Percentiles rank a stretch among this genome's conserved stretches.
Evolutionary conservation across 2,888 invertebrate genomes (phyloP).

Genomic region (Cerceris rybyensis): DNA sequence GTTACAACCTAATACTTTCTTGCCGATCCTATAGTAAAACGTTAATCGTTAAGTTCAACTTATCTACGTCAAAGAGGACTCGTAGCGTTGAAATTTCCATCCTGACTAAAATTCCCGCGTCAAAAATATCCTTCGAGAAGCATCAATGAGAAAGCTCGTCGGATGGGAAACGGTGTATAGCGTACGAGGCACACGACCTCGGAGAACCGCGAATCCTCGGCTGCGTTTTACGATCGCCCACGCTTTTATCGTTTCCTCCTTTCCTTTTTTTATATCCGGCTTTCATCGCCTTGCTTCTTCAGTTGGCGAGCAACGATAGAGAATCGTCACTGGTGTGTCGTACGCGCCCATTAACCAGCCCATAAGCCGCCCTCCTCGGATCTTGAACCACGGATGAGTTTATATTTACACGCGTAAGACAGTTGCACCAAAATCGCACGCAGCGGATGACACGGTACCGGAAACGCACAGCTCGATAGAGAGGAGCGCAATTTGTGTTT

Average conservation of each 20-base stretch:
- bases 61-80: too few relatives aligned
- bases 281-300: conserved; percentile 13
- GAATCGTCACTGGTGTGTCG: conserved; percentile 7
- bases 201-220: conserved; percentile 25
- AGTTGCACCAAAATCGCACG: conserved; percentile 11
- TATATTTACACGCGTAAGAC: conserved; percentile 28
- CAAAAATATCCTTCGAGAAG: conserved; percentile 44
- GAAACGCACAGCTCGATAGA: neutral
- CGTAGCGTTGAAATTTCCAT: neutral
- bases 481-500: neutral
- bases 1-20: too few relatives aligned
- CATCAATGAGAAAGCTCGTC: conserved; percentile 39
- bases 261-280: too few relatives aligned
- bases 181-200: conserved; percentile 44
- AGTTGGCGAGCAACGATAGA: neutral
- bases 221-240: conserved; percentile 41
- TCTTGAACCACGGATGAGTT: conserved; percentile 7
- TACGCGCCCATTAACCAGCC: conserved; percentile 19
- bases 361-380: conserved; percentile 6
- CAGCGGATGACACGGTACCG: conserved; percentile 8
- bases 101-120: neutral
- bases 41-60: too few relatives aligned
- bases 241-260: conserved; percentile 27
- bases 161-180: conserved; percentile 14
- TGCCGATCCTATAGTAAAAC: too few relatives aligned